phyloP scores from a whole-genome alignment of 1,140 invertebrate species.

The Diachasmimorpha longicaudata region DNA sequence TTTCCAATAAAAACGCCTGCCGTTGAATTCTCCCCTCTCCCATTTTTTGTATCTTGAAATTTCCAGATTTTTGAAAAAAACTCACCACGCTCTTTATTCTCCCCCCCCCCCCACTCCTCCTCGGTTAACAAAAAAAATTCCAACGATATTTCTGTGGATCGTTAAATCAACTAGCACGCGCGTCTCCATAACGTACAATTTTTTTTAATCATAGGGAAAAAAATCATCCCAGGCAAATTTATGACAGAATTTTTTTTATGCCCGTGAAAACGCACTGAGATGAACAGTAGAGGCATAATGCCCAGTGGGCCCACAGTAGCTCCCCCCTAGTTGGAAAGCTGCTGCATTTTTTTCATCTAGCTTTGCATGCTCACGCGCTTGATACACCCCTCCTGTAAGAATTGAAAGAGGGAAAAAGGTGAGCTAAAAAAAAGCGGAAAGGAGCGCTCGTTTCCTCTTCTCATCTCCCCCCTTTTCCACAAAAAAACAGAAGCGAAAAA shows the following conservation, averaged over 20 bases:
- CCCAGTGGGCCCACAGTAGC: constrained; percentile 32
- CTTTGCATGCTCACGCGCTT: constrained; percentile 9
- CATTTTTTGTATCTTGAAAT: neutral
- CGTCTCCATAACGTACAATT: constrained; percentile 34
- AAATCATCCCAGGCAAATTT: constrained; percentile 27
- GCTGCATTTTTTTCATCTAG: constrained; percentile 24
- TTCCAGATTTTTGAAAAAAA: neutral
- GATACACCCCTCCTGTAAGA: constrained; percentile 34
- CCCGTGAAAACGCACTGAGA: constrained; percentile 37
- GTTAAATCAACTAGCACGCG: constrained; percentile 18
- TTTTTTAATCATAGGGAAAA: constrained; percentile 36
- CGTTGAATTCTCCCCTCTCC: neutral
- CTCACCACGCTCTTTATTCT: neutral
- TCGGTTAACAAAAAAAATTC: constrained; percentile 9
- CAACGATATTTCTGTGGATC: constrained; percentile 19
- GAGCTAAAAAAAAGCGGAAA: constrained; percentile 42
- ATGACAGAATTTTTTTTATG: constrained; percentile 44
- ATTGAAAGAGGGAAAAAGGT: constrained; percentile 22
- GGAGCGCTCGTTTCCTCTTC: constrained; percentile 44
- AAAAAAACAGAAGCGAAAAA: constrained; percentile 14
- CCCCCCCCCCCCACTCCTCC: too few relatives aligned
- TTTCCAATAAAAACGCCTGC: neutral
- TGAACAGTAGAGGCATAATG: constrained; percentile 27
- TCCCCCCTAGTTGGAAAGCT: constrained; percentile 29
- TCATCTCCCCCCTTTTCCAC: constrained; percentile 23